Evolutionary conservation across 1,140 invertebrate species (phyloP), one percentile per base, ranked within the genome.

Genomic region (Formica selysi): DNA sequence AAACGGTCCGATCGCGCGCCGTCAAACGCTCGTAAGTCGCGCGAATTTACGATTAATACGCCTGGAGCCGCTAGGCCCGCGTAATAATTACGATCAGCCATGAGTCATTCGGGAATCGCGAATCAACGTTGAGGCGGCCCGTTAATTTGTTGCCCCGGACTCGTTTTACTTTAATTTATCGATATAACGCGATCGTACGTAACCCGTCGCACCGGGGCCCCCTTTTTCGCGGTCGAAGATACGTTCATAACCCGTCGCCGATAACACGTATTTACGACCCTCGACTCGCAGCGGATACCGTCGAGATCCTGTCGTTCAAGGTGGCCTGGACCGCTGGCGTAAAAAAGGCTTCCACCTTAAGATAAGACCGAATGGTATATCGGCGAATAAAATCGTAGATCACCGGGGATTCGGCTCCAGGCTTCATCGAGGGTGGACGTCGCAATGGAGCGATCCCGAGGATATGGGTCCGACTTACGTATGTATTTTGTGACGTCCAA

Each of bases 351-450:
- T 76, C 80, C 41, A 74, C 70, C 36, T 67, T 61, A 48, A 89
- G 89, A 90, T 90, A 90, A 89, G 88, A 32, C 85, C 64, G 62
- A 67, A 67, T 85, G 88, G 89, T 90, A 90, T 90, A 87, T 87
- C 81, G 88, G 59, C 81, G 76, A 89, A 92, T 91, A 86, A 90
- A 86, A 91, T 90, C 87, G 87, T 89, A 89, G 85, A 92, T 91
- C 89, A 92, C 81, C 59, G 32, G 85, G 84, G 86, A 76, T 87
- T 86, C 74, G 41, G 62, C 73, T 70, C 54, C 38, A 64, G 74
- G 54, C 51, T 71, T 65, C 71, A 26, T 81, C 84, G 84, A 86
- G 84, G 57, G 88, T 89, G 87, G 87, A 89, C 84, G 71, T 70
- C 41, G 32, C 44, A 51, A 41, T 54, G 48, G 62, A 81, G 57